phyloP scores from a whole-genome alignment of 1,140 invertebrate genomes.

The Phenacoccus solenopsis region DNA sequence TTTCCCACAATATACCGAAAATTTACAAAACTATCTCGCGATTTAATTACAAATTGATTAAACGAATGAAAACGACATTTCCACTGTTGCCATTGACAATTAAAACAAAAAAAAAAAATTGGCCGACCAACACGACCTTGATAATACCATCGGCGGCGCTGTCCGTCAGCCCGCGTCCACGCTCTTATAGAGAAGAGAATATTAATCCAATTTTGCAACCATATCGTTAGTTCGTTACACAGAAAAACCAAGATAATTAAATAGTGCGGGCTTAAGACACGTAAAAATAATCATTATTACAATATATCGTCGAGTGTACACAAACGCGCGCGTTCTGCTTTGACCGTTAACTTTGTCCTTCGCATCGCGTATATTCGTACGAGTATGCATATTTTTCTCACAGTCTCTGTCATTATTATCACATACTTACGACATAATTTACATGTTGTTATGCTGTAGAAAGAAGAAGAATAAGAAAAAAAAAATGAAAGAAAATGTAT shows the following conservation, averaged over 20 bases:
- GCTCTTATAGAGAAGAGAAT: background rate
- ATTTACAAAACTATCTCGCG: too few species aligned
- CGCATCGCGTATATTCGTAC: background rate
- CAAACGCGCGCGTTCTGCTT: background rate
- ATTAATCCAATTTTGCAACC: constrained; percentile 14
- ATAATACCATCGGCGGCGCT: background rate
- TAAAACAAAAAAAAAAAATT: background rate
- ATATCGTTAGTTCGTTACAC: constrained; percentile 13
- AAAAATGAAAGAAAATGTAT: constrained; percentile 5
- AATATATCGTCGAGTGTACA: background rate
- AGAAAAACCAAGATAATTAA: constrained; percentile 7
- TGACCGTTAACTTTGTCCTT: constrained; percentile 14
- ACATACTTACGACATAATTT: constrained; percentile 14
- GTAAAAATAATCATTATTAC: constrained; percentile 7
- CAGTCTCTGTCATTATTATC: constrained; percentile 16
- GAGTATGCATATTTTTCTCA: constrained; percentile 6
- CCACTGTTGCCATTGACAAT: background rate
- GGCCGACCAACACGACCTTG: background rate
- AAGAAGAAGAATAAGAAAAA: constrained; percentile 6
- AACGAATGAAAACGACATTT: too few species aligned
- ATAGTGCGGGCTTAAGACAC: constrained; percentile 4
- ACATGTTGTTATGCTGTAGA: background rate
- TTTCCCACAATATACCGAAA: too few species aligned
- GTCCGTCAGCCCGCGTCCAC: too few species aligned
- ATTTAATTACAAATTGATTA: too few species aligned